A percentile compares a stretch with the other conserved stretches of the same genome.
Evolutionary conservation across 2,113 vertebrate species (phyloP).

Genomic region (Phalacrocorax pelagicus): DNA sequence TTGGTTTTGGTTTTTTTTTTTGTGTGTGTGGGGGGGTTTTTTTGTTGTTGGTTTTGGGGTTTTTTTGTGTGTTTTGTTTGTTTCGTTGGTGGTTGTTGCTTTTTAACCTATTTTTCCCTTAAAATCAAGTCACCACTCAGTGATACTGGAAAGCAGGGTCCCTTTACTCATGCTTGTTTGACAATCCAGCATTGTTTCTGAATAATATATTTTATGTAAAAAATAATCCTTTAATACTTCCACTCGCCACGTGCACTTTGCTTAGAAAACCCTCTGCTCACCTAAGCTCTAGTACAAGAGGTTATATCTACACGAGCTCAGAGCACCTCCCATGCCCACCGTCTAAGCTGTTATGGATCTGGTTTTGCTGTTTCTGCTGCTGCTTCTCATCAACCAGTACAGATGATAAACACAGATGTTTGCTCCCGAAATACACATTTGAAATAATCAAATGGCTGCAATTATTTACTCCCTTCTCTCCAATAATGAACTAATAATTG

Average conservation of each 20-base stretch:
- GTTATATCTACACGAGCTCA: background rate
- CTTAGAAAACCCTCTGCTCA: background rate
- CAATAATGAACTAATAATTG: constrained; percentile 55
- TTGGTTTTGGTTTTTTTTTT: background rate
- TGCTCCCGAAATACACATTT: constrained; percentile 11
- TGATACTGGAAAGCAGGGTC: background rate
- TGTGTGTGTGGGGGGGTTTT: too few relatives aligned
- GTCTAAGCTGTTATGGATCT: background rate
- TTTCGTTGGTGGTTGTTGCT: too few relatives aligned
- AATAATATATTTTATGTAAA: background rate
- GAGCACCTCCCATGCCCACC: background rate
- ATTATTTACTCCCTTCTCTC: constrained; percentile 29
- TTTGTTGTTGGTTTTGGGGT: too few relatives aligned
- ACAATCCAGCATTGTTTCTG: background rate
- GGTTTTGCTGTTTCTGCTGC: background rate
- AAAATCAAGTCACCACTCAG: background rate
- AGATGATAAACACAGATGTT: constrained; percentile 40
- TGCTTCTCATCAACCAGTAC: background rate
- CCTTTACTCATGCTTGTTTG: background rate
- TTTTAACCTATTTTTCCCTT: background rate
- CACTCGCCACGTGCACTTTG: constrained; percentile 1
- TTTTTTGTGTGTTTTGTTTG: too few relatives aligned
- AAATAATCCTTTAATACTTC: constrained; percentile 52
- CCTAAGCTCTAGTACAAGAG: background rate
- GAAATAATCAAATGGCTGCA: background rate